Evolutionary conservation across 2,888 invertebrate species (phyloP), one percentile per base, ranked within the genome.

Genomic region (Ernsta delagoae): DNA sequence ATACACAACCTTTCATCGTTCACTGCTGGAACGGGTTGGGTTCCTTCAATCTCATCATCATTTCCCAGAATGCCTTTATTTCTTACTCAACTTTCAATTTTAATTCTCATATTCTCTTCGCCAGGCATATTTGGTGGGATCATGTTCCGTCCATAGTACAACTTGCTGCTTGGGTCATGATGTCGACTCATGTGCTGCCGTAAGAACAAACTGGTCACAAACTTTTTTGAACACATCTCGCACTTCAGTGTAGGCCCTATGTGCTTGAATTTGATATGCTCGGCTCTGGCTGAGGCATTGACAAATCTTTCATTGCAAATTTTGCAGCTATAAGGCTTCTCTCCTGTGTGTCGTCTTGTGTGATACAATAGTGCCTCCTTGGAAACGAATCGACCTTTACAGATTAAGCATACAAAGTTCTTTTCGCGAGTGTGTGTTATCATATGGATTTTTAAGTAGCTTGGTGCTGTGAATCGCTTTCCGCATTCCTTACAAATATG

Each of bases 361-460:
- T 93, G 93, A 65, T 92, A 93, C 53, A 91, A 63, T 11, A 93
- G 75, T 0, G 93, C 92, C 65, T 90, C 92, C 74, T 90, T 92
- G 0, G 92, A 85, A 0, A 92, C 92, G 83, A 92, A 92, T 60
- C 79, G 85, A 34, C 82, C 80, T 0, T 75, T 75, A 73, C 93
- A 93, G 50, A 89, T 77, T 12, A 84, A 79, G 77, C 93, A 93
- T 70, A 85, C 80, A 65, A 89, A 92, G 48, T 91, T 92, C 72
- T 85, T 91, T 65, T 89, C 91, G 1, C 89, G 87, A 0, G 93
- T 92, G 64, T 93, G 92, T 45, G 84, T 92, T 2, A 93, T 76
- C 85, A 90, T 86, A 61, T 92, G 92, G 1, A 81, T 82, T 75
- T 85, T 89, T 11, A 92, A 77, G 70, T 88, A 90, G 71, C 92